Evolutionary conservation across 2,113 vertebrate genomes (phyloP).

Genomic region (Embiotoca jacksoni): DNA sequence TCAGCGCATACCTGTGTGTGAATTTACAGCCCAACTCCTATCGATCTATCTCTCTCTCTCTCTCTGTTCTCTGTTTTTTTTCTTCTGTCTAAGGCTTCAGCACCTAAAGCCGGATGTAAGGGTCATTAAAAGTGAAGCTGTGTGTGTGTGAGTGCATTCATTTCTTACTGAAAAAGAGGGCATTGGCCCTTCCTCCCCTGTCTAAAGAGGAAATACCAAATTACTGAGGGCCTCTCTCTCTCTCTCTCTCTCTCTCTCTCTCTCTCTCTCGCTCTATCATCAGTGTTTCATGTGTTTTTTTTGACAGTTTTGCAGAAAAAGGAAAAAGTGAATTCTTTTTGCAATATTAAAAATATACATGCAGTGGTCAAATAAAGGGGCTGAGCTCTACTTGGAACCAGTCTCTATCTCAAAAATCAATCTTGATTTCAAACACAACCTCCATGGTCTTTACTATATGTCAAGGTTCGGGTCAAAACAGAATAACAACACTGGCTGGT

Average conservation of each 20-base stretch:
- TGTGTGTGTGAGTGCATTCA: constrained; percentile 35
- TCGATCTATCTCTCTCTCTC: constrained; percentile 32
- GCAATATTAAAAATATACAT: background rate
- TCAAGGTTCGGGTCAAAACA: too few species aligned
- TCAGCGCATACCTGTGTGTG: constrained; percentile 48
- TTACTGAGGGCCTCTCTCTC: constrained; percentile 72
- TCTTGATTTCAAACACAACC: too few species aligned
- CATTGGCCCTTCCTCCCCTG: constrained; percentile 72
- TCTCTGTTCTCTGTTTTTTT: background rate
- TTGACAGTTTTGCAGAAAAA: constrained; percentile 19
- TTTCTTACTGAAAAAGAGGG: constrained; percentile 54
- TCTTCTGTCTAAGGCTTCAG: constrained; percentile 6
- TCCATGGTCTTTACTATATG: too few species aligned
- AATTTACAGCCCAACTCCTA: constrained; percentile 14
- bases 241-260: constrained; percentile 25
- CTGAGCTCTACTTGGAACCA: too few species aligned
- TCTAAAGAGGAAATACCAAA: constrained; percentile 84
- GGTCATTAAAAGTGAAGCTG: constrained; percentile 65
- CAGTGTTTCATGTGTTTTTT: constrained; percentile 14
- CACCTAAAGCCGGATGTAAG: constrained; percentile 69
- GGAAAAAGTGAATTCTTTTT: background rate
- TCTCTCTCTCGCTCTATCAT: constrained; percentile 9
- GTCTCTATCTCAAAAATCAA: too few species aligned
- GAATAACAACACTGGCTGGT: too few species aligned
- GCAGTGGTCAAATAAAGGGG: too few species aligned